phyloP scores from a whole-genome alignment of 2,113 vertebrate species.

The Glareola pratincola region DNA sequence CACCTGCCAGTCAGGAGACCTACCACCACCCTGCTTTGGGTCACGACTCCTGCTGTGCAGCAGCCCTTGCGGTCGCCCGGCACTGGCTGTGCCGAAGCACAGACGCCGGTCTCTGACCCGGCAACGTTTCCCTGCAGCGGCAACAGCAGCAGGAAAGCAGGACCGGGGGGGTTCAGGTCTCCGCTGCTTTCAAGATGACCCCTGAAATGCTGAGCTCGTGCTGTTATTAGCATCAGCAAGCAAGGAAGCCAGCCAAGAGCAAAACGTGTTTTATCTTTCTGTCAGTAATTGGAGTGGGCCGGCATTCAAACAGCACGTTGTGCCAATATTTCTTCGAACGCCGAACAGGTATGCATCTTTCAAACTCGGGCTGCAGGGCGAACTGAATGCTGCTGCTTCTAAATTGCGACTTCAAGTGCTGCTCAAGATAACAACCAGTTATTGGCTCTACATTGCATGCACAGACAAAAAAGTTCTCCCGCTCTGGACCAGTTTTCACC shows the following conservation, averaged over 20 bases:
- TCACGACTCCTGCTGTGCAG: not conserved
- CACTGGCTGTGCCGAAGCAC: not conserved
- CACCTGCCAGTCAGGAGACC: not conserved
- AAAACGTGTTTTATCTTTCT: conserved; percentile 22
- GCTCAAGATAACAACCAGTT: not conserved
- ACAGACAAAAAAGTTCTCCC: not conserved
- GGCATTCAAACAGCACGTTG: not conserved
- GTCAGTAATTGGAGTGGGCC: conserved; percentile 9
- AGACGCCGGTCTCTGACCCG: not conserved
- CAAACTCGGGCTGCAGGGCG: not conserved
- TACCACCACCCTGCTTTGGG: not conserved
- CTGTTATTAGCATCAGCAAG: conserved; percentile 35
- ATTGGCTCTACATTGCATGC: not conserved
- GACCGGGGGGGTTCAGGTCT: not conserved
- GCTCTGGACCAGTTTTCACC: not conserved
- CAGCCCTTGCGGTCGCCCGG: not conserved
- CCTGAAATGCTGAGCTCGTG: not conserved
- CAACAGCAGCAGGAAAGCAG: not conserved
- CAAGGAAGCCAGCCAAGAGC: conserved; percentile 52
- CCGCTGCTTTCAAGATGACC: conserved; percentile 44
- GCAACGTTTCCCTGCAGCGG: not conserved
- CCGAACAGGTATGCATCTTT: not conserved
- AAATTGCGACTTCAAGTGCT: not conserved
- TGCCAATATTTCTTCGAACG: conserved; percentile 49
- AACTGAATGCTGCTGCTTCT: not conserved